Evolutionary conservation across 2,113 vertebrate genomes (phyloP).

Genomic region (Ariopsis seemanni): DNA sequence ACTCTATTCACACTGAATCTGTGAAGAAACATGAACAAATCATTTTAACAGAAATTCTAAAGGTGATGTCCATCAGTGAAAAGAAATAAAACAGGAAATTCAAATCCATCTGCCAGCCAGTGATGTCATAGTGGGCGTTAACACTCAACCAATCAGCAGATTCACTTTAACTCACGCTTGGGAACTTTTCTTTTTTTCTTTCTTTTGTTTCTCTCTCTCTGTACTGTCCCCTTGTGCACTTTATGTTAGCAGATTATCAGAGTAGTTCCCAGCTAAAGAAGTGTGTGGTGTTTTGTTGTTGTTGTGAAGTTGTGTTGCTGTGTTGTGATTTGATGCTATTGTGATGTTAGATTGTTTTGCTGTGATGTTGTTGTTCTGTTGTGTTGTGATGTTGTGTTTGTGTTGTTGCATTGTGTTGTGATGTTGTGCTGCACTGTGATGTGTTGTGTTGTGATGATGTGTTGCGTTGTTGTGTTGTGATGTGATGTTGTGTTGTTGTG

Average conservation of each 20-base stretch:
- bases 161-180: not conserved
- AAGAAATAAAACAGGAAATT: not conserved
- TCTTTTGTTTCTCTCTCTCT: not conserved
- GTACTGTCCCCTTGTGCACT: not conserved
- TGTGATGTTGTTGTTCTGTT: too few species aligned
- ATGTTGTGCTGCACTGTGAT: too few species aligned
- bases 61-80: not conserved
- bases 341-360: too few species aligned
- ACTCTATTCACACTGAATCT: not conserved
- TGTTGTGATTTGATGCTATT: too few species aligned
- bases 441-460: too few species aligned
- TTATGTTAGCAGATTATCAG: not conserved
- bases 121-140: not conserved
- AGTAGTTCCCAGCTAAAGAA: not conserved
- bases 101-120: not conserved
- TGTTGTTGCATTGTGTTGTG: too few species aligned
- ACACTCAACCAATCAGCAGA: not conserved
- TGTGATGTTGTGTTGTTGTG: too few species aligned
- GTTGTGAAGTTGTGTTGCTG: too few species aligned
- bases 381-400: too few species aligned
- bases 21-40: not conserved
- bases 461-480: too few species aligned
- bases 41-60: not conserved
- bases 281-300: not conserved
- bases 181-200: not conserved